Evolutionary conservation across 2,113 vertebrate genomes (phyloP).

Genomic region (human (Homo sapiens)): GRCh38 chr16:4511001-4511500

Average conservation of each 20-base stretch:
- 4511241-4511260: not conserved
- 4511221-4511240: not conserved
- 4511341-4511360: conserved; percentile 79
- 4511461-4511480: conserved; percentile 28
- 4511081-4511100: not conserved
- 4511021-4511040: not conserved
- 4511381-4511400: conserved; percentile 73
- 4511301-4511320: conserved; percentile 64
- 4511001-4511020: not conserved
- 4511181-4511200: not conserved
- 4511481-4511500: not conserved
- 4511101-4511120: not conserved
- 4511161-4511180: not conserved
- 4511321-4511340: conserved; percentile 43
- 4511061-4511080: not conserved
- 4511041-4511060: not conserved
- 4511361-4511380: conserved; percentile 56
- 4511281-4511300: conserved; percentile 67
- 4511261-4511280: conserved; percentile 37
- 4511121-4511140: not conserved
- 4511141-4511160: not conserved
- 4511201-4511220: not conserved
- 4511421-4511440: conserved; percentile 36
- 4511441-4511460: not conserved
- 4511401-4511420: conserved; percentile 61